Percentiles rank a stretch among this genome's conserved stretches.
These are phyloP conservation scores for Lymantria dispar DNA, from an alignment of 2,888 invertebrate species.

Conservation along the genomic window DNA sequence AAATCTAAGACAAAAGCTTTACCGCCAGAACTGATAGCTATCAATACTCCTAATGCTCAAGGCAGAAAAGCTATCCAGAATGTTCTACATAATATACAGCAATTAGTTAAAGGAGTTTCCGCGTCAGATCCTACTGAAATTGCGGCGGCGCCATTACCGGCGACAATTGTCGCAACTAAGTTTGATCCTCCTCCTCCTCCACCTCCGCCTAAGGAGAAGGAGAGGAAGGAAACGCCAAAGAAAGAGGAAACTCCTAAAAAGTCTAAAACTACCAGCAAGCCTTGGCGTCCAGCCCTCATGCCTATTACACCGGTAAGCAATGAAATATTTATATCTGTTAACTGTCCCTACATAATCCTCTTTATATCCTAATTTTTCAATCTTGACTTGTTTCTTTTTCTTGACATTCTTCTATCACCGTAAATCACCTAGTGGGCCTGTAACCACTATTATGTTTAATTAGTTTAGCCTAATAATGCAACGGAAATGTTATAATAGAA, in stretches of 20 bases:
- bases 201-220: conserved; percentile 29
- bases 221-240: conserved; percentile 55
- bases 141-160: conserved; percentile 60
- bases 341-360: no score
- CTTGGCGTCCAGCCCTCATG: conserved; percentile 88
- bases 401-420: no score
- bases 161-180: conserved; percentile 40
- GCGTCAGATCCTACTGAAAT: conserved; percentile 73
- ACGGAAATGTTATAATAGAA: no score
- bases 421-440: no score
- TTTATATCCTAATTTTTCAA: no score
- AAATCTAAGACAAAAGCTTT: conserved; percentile 63
- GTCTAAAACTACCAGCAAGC: conserved; percentile 81
- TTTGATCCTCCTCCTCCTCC: conserved; percentile 36
- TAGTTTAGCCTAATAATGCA: no score
- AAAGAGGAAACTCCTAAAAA: conserved; percentile 64
- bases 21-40: conserved; percentile 83
- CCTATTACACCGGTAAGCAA: conserved; percentile 81
- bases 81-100: conserved; percentile 74
- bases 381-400: no score
- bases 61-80: conserved; percentile 74
- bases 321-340: neutral
- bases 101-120: conserved; percentile 72
- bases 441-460: no score
- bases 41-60: conserved; percentile 75